Base-by-base conservation (phyloP, 2,888 invertebrate genomes). In the Tetheella fluctuosa region DNA sequence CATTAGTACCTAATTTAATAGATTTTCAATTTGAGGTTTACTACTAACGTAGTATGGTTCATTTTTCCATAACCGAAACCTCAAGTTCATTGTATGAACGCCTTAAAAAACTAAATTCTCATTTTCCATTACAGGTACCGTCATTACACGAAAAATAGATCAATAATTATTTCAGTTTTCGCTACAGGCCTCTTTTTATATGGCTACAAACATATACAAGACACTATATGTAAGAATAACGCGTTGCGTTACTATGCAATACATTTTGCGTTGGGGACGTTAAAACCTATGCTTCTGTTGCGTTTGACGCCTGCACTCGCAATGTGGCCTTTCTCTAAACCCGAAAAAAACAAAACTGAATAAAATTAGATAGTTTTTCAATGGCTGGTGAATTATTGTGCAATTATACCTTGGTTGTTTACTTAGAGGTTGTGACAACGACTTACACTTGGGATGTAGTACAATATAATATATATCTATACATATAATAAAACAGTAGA, bases 81-180 rank as follows among this genome's bases (percentile, higher is more conserved):
- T 25, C 6, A 4, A 25, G 25, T 25, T 4, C 25, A 25, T n/a
- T n/a, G n/a, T n/a, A n/a, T n/a, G n/a, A n/a, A n/a, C n/a, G n/a
- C n/a, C n/a, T n/a, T 6, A 54, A n/a, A 56, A 13, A 37, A 5
- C 28, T 48, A 34, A 23, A n/a, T 57, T 23, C 20, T 52, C 55
- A 17, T 63, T 63, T 69, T 48, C 57, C 10, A 42, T 85, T 86
- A 0, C 90, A 92, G 92, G 39, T 91, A 88, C 70, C 90, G 92
- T 0, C 89, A 91, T 64, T 76, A 90, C 70, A 85, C 91, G 0
- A 80, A 79, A 57, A 72, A 82, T 12, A 76, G 91, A 0, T 91
- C 91, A 0, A 28, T 89, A 0, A 37, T 86, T 0, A 69, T 90
- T 61, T 81, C 89, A 0, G 62, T 74, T 0, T 71, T 86, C 34